Evolutionary conservation across 2,113 vertebrate species (phyloP).

Genomic region (Monopterus albus): DNA sequence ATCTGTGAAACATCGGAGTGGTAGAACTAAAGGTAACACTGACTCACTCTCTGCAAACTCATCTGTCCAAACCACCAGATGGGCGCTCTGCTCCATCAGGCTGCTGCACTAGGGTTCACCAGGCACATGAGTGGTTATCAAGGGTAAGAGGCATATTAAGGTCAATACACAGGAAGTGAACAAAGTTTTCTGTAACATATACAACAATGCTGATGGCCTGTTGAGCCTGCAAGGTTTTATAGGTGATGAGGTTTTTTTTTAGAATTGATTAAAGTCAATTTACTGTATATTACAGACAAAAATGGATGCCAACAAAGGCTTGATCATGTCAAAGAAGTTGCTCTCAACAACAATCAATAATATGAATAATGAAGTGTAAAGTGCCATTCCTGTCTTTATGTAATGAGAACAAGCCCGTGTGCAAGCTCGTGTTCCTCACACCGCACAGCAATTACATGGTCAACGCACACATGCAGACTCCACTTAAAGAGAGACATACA

Average conservation of each 20-base stretch:
- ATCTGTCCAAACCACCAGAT: constrained; percentile 15
- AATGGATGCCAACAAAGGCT: neutral
- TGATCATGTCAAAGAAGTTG: neutral
- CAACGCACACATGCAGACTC: neutral
- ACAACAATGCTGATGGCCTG: neutral
- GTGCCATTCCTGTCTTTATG: constrained; percentile 19
- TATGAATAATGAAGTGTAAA: constrained; percentile 30
- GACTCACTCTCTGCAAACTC: neutral
- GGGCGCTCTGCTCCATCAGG: constrained; percentile 18
- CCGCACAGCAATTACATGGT: too few relatives aligned
- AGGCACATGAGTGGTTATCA: constrained; percentile 14
- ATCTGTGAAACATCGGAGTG: neutral
- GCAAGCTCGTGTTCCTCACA: constrained; percentile 10
- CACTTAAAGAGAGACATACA: constrained; percentile 16
- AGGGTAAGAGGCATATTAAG: constrained; percentile 21
- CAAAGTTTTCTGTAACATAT: neutral
- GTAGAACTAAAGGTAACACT: constrained; percentile 5
- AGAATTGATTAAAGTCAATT: neutral
- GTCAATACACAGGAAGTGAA: constrained; percentile 25
- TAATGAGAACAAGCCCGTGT: neutral
- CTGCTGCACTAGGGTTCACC: constrained; percentile 2
- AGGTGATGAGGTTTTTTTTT: constrained; percentile 1
- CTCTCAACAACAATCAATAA: constrained; percentile 14
- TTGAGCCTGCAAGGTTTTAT: neutral
- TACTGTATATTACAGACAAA: neutral